These are phyloP conservation scores for Cheilosia grossa DNA, from an alignment of 2,888 invertebrate species.

Conservation along the genomic window DNA sequence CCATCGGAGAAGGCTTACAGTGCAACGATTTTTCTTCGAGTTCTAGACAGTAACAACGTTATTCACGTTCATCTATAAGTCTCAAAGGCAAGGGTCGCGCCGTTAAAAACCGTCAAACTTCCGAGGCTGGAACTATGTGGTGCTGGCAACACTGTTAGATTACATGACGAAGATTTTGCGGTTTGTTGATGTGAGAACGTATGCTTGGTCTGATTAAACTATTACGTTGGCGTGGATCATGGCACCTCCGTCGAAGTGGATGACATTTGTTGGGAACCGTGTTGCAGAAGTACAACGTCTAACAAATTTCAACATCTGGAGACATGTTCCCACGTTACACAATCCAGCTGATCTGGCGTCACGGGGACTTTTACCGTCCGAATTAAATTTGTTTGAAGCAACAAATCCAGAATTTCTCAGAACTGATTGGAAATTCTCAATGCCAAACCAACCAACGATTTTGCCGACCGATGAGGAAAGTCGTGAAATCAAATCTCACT, in stretches of 20 bases:
- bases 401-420: neutral
- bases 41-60: too few species aligned
- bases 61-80: neutral
- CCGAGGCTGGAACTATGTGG: conserved; percentile 19
- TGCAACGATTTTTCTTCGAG: neutral
- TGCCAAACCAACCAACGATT: neutral
- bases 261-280: conserved; percentile 41
- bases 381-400: conserved; percentile 10
- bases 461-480: neutral
- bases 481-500: neutral
- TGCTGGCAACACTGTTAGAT: neutral
- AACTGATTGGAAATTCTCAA: neutral
- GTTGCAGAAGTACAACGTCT: conserved; percentile 54
- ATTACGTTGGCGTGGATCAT: too few species aligned
- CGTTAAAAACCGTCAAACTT: neutral
- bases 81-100: conserved; percentile 5
- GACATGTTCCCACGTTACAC: conserved; percentile 66
- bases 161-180: neutral
- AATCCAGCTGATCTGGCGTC: conserved; percentile 72
- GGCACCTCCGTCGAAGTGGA: conserved; percentile 2
- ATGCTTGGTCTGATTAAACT: neutral
- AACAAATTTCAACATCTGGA: conserved; percentile 42
- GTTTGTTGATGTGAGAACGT: neutral
- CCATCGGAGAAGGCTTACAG: conserved; percentile 20
- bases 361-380: conserved; percentile 20